These are phyloP conservation scores for Sciurus carolinensis DNA, from an alignment of 2,797 vertebrate genomes.

Conservation along the genomic window DNA sequence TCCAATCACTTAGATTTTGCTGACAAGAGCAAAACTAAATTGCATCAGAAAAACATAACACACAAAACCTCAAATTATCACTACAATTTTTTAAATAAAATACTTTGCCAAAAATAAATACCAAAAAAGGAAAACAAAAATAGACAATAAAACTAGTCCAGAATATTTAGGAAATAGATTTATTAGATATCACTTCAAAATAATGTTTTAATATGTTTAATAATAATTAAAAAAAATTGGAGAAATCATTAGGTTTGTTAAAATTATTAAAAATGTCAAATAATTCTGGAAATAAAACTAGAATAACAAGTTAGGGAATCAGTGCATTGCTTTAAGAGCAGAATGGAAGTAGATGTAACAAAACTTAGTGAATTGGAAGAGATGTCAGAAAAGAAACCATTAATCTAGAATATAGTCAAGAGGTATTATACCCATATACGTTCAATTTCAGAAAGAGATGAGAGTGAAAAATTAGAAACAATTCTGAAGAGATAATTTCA, in stretches of 20 bases:
- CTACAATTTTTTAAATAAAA: neutral
- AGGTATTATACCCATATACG: neutral
- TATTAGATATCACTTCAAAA: neutral
- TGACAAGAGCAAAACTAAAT: neutral
- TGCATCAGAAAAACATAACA: neutral
- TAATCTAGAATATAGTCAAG: neutral
- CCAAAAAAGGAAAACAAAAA: neutral
- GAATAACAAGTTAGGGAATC: neutral
- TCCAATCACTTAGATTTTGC: neutral
- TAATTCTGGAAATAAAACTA: neutral
- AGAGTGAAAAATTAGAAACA: neutral
- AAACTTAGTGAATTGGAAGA: neutral
- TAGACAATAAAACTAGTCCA: neutral
- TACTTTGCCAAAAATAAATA: neutral
- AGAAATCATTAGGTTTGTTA: neutral
- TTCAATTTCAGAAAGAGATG: neutral
- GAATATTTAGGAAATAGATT: neutral
- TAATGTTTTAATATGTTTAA: neutral
- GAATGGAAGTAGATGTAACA: neutral
- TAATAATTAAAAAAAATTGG: neutral
- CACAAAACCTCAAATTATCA: neutral
- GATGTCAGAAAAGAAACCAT: neutral
- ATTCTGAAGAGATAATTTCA: neutral
- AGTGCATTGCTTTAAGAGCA: neutral
- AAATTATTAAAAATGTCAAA: neutral